Base-by-base conservation (phyloP, 2,113 vertebrate species). In the Archocentrus centrarchus region DNA sequence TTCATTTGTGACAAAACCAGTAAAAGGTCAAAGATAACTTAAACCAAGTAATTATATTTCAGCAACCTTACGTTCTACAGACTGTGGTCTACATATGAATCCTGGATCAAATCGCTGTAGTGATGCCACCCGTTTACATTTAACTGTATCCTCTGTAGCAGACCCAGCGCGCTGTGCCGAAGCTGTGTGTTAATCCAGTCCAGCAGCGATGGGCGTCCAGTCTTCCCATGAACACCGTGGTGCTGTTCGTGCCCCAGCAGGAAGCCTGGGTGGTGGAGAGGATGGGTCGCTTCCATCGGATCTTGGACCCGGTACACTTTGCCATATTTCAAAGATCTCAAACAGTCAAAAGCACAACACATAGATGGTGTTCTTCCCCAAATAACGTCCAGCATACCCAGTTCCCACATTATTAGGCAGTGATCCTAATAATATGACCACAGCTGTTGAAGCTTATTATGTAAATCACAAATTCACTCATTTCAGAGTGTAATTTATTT, bases 261-360 rank as follows among this genome's bases (percentile, higher is more conserved):
- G 98, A 99, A 82, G 98, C 98, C 76, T 99, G 98, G 98, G 97
- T 99, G 89, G 97, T 99, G 90, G 98, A 99, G 94, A 96, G 98
- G 84, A 99, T 99, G 98, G 98, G 98, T 41, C 95, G 96, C 78
- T 99, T 99, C 88, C 97, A 99, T 82, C 96, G 98, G 35, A 99
- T 99, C 81, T 93, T 99, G 1, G 97, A 98, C 82, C 98, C 98
- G 79, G 98, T 99, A 94, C 50, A 73, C 17, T 73, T 73, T 73
- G 17, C 50, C 32, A 47, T 47, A 32, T 20, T 53, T 53, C 32
- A 53, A 53, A 70, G 22, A 53, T 7, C 3, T 24, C 41, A 15
- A 50, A 62, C 10, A 11, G 18, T 8, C 18, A 37, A 68, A 47
- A 47, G 5, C 64, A 30, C 24, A 68, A 18, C 3, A 32, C 39